These are phyloP conservation scores for Rafetus swinhoei DNA, from an alignment of 2,113 vertebrate species.

Conservation along the genomic window DNA sequence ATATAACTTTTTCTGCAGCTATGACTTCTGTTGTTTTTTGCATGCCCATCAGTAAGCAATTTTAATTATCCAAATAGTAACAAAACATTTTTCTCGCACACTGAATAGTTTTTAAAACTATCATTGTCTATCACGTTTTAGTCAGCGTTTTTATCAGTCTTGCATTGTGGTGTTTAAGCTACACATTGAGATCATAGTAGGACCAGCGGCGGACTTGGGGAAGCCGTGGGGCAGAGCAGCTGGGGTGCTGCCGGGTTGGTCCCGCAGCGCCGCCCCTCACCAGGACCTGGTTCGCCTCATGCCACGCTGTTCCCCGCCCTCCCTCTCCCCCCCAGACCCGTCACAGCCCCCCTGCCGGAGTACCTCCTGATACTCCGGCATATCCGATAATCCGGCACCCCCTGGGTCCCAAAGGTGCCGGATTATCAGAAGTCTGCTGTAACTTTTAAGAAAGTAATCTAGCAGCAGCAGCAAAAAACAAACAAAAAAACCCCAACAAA, in stretches of 20 bases:
- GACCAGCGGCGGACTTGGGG: neutral
- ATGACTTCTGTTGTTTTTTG: neutral
- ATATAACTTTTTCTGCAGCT: neutral
- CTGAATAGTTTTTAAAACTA: neutral
- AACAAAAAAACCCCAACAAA: neutral
- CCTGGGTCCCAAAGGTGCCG: too few species aligned
- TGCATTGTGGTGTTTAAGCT: neutral
- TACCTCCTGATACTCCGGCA: too few species aligned
- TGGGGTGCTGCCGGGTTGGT: too few species aligned
- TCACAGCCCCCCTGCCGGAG: too few species aligned
- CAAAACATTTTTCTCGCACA: accelerated
- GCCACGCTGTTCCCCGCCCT: too few species aligned
- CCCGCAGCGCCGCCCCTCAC: too few species aligned
- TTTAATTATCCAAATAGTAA: neutral
- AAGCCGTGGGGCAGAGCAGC: too few species aligned
- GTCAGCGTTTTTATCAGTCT: neutral
- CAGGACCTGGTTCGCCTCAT: too few species aligned
- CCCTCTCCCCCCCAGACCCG: too few species aligned
- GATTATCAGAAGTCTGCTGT: neutral
- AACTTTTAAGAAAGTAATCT: neutral
- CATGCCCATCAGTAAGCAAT: neutral
- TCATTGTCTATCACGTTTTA: accelerated
- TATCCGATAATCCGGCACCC: too few species aligned
- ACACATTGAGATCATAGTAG: neutral
- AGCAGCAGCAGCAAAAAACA: neutral